These are phyloP conservation scores for Oryzias celebensis DNA, from an alignment of 2,113 vertebrate species.

Conservation along the genomic window DNA sequence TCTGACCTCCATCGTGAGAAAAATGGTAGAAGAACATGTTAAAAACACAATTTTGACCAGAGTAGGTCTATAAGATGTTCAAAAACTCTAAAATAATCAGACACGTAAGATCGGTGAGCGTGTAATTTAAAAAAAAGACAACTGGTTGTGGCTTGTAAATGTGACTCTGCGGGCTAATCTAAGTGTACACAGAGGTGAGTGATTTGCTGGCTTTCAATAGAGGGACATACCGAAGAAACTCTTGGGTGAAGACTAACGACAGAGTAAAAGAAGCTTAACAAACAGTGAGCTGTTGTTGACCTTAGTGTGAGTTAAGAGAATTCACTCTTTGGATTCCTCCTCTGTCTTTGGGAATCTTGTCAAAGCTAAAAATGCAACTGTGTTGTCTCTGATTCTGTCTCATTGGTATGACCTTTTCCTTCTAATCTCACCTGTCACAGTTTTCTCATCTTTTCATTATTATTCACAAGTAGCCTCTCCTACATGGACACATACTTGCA, in stretches of 20 bases:
- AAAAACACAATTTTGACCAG: too few relatives aligned
- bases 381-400: constrained; percentile 9
- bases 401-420: neutral
- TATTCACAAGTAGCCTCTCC: neutral
- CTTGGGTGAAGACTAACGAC: constrained; percentile 42
- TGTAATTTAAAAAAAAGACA: too few relatives aligned
- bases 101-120: too few relatives aligned
- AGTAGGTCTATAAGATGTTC: too few relatives aligned
- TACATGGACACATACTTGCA: neutral
- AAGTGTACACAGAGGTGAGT: constrained; percentile 26
- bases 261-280: constrained; percentile 40
- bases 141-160: constrained; percentile 4
- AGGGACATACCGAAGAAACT: constrained; percentile 33
- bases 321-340: neutral
- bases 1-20: too few relatives aligned
- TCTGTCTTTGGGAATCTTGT: constrained; percentile 11
- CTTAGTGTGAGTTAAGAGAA: constrained; percentile 7
- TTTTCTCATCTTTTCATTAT: constrained; percentile 2
- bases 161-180: constrained; percentile 21
- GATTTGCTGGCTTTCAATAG: constrained; percentile 48
- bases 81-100: too few relatives aligned
- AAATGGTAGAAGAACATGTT: too few relatives aligned
- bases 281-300: constrained; percentile 19
- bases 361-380: neutral
- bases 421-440: neutral